A percentile compares a stretch with the other conserved stretches of the same genome.
These are phyloP conservation scores for Semotilus atromaculatus DNA, from an alignment of 2,797 vertebrate species.

Conservation along the genomic window DNA sequence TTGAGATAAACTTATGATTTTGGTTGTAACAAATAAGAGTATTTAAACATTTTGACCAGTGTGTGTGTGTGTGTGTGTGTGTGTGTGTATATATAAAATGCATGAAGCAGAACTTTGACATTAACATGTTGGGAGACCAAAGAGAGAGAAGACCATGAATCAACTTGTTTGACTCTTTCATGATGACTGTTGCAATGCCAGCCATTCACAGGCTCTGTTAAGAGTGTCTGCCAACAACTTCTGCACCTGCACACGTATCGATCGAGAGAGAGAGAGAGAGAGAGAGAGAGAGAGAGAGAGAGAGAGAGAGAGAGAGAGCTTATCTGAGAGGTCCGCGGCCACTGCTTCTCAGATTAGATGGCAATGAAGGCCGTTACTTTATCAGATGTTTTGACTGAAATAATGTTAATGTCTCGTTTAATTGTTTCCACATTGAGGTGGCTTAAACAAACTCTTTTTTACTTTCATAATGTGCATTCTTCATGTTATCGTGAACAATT, in stretches of 20 bases:
- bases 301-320: constrained; percentile 61
- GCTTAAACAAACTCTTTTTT: background rate
- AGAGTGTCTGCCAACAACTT: constrained; percentile 30
- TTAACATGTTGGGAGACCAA: constrained; percentile 10
- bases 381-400: constrained; percentile 24
- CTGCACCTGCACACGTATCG: constrained; percentile 48
- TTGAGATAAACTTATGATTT: background rate
- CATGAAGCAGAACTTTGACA: background rate
- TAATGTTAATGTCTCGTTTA: background rate
- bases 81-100: background rate
- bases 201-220: constrained; percentile 50
- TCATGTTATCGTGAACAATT: background rate
- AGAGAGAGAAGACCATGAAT: constrained; percentile 50
- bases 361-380: background rate
- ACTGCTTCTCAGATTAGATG: background rate
- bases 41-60: no score
- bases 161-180: constrained; percentile 53
- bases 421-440: background rate
- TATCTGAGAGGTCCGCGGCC: constrained; percentile 60
- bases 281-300: constrained; percentile 46
- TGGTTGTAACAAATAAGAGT: background rate
- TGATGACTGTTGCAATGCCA: constrained; percentile 53
- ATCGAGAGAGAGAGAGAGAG: constrained; percentile 52
- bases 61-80: no score
- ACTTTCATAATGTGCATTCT: background rate